Evolutionary conservation across 1,140 invertebrate genomes (phyloP).

Genomic region (Brachionus angularis): DNA sequence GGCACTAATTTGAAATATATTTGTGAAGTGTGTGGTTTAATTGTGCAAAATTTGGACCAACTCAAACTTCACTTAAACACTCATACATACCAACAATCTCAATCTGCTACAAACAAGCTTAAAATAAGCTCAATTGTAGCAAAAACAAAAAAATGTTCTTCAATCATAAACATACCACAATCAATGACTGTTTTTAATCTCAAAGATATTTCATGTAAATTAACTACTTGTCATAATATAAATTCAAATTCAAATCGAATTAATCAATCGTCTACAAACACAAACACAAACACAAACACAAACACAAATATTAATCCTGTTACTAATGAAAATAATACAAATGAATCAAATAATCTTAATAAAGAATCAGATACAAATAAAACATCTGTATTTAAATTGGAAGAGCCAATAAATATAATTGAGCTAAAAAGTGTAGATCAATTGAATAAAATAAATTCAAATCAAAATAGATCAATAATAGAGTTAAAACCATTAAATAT

Average conservation of each 20-base stretch:
- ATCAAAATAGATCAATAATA: too few relatives aligned
- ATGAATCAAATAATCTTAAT: background rate
- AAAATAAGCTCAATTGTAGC: too few relatives aligned
- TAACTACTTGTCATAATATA: too few relatives aligned
- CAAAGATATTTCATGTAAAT: constrained; percentile 31
- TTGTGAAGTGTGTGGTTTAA: constrained; percentile 22
- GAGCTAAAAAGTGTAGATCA: constrained; percentile 16
- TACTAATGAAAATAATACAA: background rate
- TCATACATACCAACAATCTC: background rate
- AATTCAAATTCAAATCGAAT: too few relatives aligned
- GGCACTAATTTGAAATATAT: constrained; percentile 21
- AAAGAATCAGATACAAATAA: background rate
- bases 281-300: background rate
- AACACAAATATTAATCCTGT: background rate
- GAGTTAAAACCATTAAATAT: background rate
- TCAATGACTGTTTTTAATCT: constrained; percentile 34
- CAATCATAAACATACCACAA: constrained; percentile 28
- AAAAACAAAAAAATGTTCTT: too few relatives aligned
- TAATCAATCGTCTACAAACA: background rate
- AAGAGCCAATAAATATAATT: constrained; percentile 17
- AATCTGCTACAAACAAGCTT: too few relatives aligned
- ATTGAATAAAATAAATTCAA: too few relatives aligned
- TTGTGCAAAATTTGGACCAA: background rate
- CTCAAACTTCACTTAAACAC: constrained; percentile 7
- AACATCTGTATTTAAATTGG: constrained; percentile 12